Evolutionary conservation across 2,888 invertebrate genomes (phyloP).

Genomic region (Odontothrips loti): DNA sequence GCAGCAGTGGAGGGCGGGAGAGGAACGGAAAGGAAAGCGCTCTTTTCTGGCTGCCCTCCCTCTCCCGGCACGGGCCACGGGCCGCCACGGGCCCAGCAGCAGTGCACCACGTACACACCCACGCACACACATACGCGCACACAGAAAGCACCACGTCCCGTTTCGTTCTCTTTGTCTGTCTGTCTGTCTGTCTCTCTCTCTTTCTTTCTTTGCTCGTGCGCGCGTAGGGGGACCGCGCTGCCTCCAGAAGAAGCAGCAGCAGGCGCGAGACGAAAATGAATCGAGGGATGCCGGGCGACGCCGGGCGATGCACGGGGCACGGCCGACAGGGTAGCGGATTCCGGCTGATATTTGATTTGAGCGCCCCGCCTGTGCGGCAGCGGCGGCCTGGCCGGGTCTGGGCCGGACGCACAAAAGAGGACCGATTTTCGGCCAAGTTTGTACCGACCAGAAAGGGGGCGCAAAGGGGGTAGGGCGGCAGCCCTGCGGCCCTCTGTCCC

Average conservation of each 20-base stretch:
- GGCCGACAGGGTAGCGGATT: background rate
- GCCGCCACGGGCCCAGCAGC: background rate
- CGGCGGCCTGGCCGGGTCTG: background rate
- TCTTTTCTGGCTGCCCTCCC: background rate
- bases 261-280: too few relatives aligned
- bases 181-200: too few relatives aligned
- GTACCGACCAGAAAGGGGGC: background rate
- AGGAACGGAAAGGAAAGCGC: background rate
- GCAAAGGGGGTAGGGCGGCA: background rate
- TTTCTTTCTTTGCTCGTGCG: too few relatives aligned
- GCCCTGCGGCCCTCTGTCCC: background rate
- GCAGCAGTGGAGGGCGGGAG: too few relatives aligned
- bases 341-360: slow-evolving; percentile 13
- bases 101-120: background rate
- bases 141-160: background rate
- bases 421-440: slow-evolving; percentile 12
- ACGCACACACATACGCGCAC: background rate
- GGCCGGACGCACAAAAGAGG: background rate
- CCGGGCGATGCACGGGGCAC: background rate
- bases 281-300: background rate
- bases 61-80: background rate
- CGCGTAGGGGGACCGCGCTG: too few relatives aligned
- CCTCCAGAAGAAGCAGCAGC: too few relatives aligned
- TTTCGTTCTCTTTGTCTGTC: background rate
- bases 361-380: background rate